Evolutionary conservation across 2,797 vertebrate species (phyloP).

Genomic region (Rhyacichthys aspro): DNA sequence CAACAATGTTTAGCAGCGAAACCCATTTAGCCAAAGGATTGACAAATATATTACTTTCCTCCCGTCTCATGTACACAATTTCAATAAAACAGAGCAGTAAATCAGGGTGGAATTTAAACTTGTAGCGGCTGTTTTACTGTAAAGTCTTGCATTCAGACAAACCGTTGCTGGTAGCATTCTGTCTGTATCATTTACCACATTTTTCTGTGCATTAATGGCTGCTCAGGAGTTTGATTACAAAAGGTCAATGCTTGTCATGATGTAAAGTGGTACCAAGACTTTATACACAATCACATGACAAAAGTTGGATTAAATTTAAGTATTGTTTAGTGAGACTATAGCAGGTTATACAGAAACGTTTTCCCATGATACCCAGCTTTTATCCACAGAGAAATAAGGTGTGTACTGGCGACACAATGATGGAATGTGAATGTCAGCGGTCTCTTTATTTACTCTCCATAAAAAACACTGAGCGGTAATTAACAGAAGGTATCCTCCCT

Average conservation of each 20-base stretch:
- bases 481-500: constrained; percentile 98
- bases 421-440: constrained; percentile 99
- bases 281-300: background rate
- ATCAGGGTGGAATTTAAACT: constrained; percentile 66
- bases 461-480: constrained; percentile 98
- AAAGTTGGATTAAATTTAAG: background rate
- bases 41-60: constrained; percentile 73
- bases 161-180: background rate
- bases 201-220: background rate
- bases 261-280: background rate
- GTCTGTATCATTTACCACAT: background rate
- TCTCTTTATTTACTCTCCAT: constrained; percentile 99
- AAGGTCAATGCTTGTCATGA: background rate
- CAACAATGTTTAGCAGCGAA: constrained; percentile 78
- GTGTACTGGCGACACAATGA: constrained; percentile 89
- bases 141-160: constrained; percentile 9
- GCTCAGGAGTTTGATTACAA: background rate
- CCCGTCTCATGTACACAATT: constrained; percentile 68
- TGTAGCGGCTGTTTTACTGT: constrained; percentile 35
- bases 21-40: constrained; percentile 71
- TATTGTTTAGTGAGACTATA: background rate
- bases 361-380: constrained; percentile 33
- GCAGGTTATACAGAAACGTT: constrained; percentile 3
- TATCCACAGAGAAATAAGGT: constrained; percentile 76
- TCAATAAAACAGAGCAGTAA: constrained; percentile 72